Evolutionary conservation across 2,888 invertebrate species (phyloP).

Genomic region (Leuctra nigra): DNA sequence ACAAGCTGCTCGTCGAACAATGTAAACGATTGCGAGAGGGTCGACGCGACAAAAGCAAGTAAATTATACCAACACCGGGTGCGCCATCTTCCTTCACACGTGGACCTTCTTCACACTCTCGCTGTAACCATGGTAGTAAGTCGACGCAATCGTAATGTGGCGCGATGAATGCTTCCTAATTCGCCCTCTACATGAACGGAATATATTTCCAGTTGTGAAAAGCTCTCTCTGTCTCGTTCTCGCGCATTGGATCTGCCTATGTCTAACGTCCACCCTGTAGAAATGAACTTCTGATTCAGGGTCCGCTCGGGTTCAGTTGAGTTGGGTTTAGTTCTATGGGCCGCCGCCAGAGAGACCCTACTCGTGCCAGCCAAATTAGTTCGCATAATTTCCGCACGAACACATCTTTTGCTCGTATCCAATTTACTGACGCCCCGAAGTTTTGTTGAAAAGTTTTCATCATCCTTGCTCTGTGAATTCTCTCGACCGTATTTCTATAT

Average conservation of each 20-base stretch:
- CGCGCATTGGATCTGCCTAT: too few species aligned
- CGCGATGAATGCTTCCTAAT: not conserved
- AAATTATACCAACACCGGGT: too few species aligned
- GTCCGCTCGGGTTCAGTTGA: not conserved
- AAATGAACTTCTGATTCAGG: slow-evolving; percentile 3
- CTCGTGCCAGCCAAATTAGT: not conserved
- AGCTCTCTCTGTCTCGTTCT: too few species aligned
- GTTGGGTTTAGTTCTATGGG: not conserved
- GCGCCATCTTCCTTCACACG: too few species aligned
- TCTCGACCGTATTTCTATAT: slow-evolving; percentile 5
- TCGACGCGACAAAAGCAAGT: slow-evolving; percentile 1
- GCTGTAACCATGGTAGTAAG: too few species aligned
- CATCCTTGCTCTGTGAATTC: slow-evolving; percentile 7
- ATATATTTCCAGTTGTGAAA: not conserved
- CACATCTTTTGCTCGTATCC: slow-evolving; percentile 9
- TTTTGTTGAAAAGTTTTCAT: slow-evolving; percentile 14
- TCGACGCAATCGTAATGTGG: too few species aligned
- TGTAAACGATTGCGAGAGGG: slow-evolving; percentile 1
- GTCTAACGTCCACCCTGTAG: slow-evolving; percentile 5
- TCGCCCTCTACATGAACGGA: not conserved
- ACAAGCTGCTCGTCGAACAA: too few species aligned
- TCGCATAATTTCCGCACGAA: slow-evolving; percentile 14
- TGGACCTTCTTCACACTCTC: too few species aligned
- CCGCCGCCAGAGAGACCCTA: not conserved
- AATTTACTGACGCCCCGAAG: slow-evolving; percentile 14